Conservation (phyloP, 35 echinoderm and acorn worm genomes). For the Apostichopus parvimensis region DNA sequence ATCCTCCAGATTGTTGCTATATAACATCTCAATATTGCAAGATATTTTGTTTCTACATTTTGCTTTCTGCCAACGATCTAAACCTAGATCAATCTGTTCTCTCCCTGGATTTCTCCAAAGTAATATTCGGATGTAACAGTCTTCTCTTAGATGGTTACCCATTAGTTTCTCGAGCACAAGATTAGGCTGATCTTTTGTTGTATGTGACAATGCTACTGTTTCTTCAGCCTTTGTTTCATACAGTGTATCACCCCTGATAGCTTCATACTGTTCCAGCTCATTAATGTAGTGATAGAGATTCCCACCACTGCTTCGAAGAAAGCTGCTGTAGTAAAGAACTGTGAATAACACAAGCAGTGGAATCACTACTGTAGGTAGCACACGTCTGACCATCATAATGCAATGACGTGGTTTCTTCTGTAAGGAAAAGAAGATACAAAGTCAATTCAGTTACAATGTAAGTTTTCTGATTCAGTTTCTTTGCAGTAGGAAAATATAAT, state of each 20-base stretch:
- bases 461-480: no score
- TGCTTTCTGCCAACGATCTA: slow-evolving; percentile 37
- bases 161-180: slow-evolving; percentile 17
- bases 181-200: slow-evolving; percentile 7
- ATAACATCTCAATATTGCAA: slow-evolving; percentile 62
- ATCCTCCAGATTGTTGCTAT: slow-evolving; percentile 59
- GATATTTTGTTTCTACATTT: slow-evolving; percentile 31
- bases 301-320: slow-evolving; percentile 33
- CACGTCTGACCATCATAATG: slow-evolving; percentile 8
- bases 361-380: background rate
- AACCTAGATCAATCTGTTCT: slow-evolving; percentile 39
- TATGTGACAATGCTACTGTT: background rate
- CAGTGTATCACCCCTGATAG: background rate
- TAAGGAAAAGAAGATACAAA: no score
- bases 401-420: background rate
- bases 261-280: slow-evolving; percentile 6
- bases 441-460: no score
- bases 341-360: slow-evolving; percentile 18
- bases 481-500: no score
- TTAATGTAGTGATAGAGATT: slow-evolving; percentile 39
- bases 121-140: slow-evolving; percentile 55
- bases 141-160: background rate
- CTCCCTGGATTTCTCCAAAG: slow-evolving; percentile 44
- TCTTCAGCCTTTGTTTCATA: background rate
- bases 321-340: slow-evolving; percentile 16